These are phyloP conservation scores for Coenonympha glycerion DNA, from an alignment of 2,888 invertebrate genomes.

Conservation along the genomic window DNA sequence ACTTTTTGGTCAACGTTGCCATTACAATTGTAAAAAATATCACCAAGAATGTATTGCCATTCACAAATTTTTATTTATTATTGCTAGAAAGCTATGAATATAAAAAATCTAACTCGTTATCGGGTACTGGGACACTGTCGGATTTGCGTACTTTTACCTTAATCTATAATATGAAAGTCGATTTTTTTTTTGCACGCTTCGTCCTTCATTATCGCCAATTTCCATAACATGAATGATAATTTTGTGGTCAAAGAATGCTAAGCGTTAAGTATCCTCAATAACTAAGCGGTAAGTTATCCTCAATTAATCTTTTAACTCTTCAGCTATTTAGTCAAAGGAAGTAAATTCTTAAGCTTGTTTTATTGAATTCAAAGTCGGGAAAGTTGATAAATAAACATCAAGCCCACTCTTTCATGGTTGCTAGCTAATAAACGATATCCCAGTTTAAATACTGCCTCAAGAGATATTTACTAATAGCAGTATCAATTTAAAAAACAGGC, in stretches of 20 bases:
- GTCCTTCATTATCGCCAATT: too few relatives aligned
- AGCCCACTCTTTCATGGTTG: slow-evolving; percentile 55
- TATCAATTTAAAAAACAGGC: slow-evolving; percentile 7
- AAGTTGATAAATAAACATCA: slow-evolving; percentile 70
- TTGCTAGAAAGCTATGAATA: too few relatives aligned
- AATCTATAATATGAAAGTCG: too few relatives aligned
- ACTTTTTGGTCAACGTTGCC: too few relatives aligned
- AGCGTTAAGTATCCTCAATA: too few relatives aligned
- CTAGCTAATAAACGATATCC: slow-evolving; percentile 52
- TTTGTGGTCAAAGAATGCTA: slow-evolving; percentile 49
- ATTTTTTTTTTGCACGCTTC: too few relatives aligned
- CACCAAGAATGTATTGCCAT: too few relatives aligned
- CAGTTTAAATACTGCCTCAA: slow-evolving; percentile 46
- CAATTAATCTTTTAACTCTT: slow-evolving; percentile 71
- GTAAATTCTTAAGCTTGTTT: slow-evolving; percentile 64
- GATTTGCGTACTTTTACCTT: too few relatives aligned
- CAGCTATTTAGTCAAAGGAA: slow-evolving; percentile 71
- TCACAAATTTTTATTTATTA: too few relatives aligned
- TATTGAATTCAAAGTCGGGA: slow-evolving; percentile 67
- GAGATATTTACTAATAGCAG: slow-evolving; percentile 24
- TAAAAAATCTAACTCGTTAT: too few relatives aligned
- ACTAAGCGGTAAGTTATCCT: slow-evolving; percentile 52
- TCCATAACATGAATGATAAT: slow-evolving; percentile 48
- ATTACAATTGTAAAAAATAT: too few relatives aligned
- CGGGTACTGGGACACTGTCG: too few relatives aligned